Evolutionary conservation across 2,797 vertebrate species (phyloP), one percentile per base, ranked within the genome.

Genomic region (Parauchenoglanis punctatus): DNA sequence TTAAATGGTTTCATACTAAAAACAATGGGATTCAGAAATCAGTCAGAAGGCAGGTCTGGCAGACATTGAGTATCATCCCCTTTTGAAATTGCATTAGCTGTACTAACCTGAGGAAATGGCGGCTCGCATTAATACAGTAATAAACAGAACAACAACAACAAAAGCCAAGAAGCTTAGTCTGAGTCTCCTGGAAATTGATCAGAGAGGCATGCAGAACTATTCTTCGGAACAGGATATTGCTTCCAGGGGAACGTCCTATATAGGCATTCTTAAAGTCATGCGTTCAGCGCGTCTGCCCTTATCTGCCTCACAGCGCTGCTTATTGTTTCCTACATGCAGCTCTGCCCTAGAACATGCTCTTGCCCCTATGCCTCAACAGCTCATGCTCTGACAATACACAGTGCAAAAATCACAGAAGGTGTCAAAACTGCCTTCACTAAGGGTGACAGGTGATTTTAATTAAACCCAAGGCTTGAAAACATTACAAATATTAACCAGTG

Each of bases 1-100:
- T 89, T 89, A 86, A 89, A 81, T 83, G 85, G 70, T 81, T 90
- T 81, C 75, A 72, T 87, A 80, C 40, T 63, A 84, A 86, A 89
- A 87, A 20, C 80, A 88, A 89, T 87, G 84, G 81, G 20, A 84
- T 44, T 83, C 49, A 58, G 46, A 80, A 91, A 89, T 87, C 90
- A 90, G 87, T 90, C 77, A 89, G 77, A 89, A 88, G 86, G 70
- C 58, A 75, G 78, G 83, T 88, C 83, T 68, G 78, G 82, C 52
- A 76, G 70, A 76, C 83, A 84, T 15, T 77, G 85, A 89, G 72
- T 68, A 61, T 85, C 85, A 82, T 85, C 52, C 35, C 35, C 67
- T 76, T 87, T 88, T 89, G 49, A 89, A 88, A 89, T 54, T 61
- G 23, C 46, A 83, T 87, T 86, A 88, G 83, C 86, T 77, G 83